Evolutionary conservation across 2,797 vertebrate species (phyloP), one percentile per base, ranked within the genome.

Genomic region (Danio tinwini): DNA sequence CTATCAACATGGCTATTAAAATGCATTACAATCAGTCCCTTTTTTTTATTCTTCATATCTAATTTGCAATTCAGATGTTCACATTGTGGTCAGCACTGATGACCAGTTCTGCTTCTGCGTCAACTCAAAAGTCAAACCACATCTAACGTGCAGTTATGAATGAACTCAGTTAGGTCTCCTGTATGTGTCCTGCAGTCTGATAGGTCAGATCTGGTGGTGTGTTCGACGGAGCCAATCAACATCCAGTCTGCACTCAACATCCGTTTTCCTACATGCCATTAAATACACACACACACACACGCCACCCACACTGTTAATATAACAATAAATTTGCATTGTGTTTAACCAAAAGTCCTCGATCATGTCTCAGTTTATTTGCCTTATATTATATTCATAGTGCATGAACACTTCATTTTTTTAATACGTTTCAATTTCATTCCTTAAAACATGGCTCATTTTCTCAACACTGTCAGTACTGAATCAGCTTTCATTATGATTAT

Each of bases 181-280:
- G 49, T 29, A 74, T 58, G 37, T 40, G 3, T 53, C 55, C 55
- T 45, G 16, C 68, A 21, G 47, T 81, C 83, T 81, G 49, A 87
- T 87, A 88, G 86, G 86, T 76, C 80, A 39, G 53, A 84, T 61
- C 65, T 79, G 80, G 88, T 93, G 92, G 92, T 92, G 91, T 92
- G 92, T 87, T 87, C 81, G 81, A 76, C 73, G 88, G 74, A 86
- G 88, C 92, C 91, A 92, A 92, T 92, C 61, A 11, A 3, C 29
- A 29, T 29, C 29, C 29, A 29, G 65, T 55, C 40, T 39, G 5
- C 52, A 29, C 19, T 29, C 39, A 42, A 49, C 80, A 62, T 5
- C 21, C 78, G n/a, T 74, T 45, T 21, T 19, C 29, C 53, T 61
- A 11, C 7, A 5, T 19, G 53, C 69, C 77, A 40, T 68, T 39